phyloP scores from a whole-genome alignment of 1,140 invertebrate species.

The Nasonia giraulti region DNA sequence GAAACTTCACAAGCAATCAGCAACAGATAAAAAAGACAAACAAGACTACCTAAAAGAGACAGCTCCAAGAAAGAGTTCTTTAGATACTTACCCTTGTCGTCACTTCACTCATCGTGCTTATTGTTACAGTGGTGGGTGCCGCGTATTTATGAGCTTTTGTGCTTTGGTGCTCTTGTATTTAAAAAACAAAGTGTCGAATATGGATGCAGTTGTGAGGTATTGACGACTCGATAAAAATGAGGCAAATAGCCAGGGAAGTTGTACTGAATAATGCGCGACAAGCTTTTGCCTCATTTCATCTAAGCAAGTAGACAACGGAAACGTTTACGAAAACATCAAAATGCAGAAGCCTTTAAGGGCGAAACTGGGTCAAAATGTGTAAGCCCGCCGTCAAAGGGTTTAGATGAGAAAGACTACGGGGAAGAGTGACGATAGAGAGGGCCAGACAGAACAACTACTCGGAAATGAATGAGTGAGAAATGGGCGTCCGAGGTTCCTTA shows the following conservation, averaged over 20 bases:
- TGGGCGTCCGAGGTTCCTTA: constrained; percentile 71
- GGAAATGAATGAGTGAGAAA: background rate
- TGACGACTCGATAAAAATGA: background rate
- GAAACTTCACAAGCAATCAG: background rate
- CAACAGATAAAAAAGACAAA: background rate
- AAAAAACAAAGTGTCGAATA: background rate
- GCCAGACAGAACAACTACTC: too few species aligned
- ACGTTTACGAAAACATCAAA: too few species aligned
- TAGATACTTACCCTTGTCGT: background rate
- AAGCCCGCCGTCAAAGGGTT: background rate
- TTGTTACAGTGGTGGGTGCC: background rate
- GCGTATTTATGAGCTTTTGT: background rate
- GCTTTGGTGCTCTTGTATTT: background rate
- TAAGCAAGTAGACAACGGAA: too few species aligned
- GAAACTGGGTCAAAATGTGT: too few species aligned
- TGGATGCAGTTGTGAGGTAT: background rate
- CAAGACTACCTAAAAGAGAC: background rate
- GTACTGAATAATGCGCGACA: too few species aligned
- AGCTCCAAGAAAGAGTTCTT: background rate
- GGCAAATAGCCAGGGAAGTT: too few species aligned
- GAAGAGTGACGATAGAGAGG: background rate
- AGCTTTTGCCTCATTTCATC: too few species aligned
- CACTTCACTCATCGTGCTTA: too few species aligned
- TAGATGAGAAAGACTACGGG: background rate
- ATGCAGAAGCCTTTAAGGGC: too few species aligned